phyloP scores from a whole-genome alignment of 2,113 vertebrate genomes.

The Rhabdomys dilectus region DNA sequence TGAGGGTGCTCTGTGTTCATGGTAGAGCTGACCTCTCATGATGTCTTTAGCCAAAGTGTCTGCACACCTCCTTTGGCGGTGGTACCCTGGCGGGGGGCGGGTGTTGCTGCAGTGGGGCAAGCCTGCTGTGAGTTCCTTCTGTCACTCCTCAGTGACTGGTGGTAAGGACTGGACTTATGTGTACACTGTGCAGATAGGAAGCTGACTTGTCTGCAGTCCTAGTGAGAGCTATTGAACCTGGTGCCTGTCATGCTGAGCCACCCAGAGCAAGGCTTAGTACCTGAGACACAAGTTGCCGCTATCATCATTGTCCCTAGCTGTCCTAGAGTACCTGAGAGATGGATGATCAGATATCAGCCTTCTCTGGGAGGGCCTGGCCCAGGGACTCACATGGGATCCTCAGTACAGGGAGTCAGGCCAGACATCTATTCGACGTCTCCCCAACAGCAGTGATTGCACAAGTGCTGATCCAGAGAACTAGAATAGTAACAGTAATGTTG shows the following conservation, averaged over 20 bases:
- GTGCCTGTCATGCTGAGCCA: not conserved
- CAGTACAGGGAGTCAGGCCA: not conserved
- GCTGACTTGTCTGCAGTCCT: too few relatives aligned
- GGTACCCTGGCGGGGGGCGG: rapidly evolving
- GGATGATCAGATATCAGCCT: not conserved
- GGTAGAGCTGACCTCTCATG: not conserved
- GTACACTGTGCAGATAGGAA: not conserved
- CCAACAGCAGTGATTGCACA: not conserved
- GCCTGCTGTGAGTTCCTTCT: rapidly evolving
- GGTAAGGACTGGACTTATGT: not conserved
- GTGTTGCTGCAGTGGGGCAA: not conserved
- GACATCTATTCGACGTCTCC: too few relatives aligned
- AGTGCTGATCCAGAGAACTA: not conserved
- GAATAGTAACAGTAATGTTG: not conserved
- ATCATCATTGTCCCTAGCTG: not conserved
- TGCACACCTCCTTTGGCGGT: too few relatives aligned
- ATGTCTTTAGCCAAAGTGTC: not conserved
- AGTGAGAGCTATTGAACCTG: not conserved
- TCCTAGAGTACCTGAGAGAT: not conserved
- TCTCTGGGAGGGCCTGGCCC: not conserved
- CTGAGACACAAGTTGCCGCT: not conserved
- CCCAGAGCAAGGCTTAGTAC: not conserved
- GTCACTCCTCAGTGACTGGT: not conserved
- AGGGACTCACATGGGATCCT: not conserved
- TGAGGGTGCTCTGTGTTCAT: not conserved